Percentiles rank a stretch among this genome's conserved stretches.
These are phyloP conservation scores for Littorina saxatilis DNA, from an alignment of 1,140 invertebrate genomes.

Conservation along the genomic window DNA sequence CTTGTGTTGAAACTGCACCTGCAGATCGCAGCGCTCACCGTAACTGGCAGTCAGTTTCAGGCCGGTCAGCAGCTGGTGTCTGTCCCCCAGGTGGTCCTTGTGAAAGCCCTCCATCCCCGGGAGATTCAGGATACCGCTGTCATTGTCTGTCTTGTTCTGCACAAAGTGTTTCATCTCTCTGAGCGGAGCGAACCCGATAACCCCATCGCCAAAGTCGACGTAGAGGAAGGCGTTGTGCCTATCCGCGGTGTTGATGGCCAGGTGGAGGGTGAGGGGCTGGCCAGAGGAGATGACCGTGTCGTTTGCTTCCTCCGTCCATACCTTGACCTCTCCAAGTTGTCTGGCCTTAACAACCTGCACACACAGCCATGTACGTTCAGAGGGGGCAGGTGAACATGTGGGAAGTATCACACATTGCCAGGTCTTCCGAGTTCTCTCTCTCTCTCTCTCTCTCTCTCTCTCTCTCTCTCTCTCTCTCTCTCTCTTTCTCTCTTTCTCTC, in stretches of 20 bases:
- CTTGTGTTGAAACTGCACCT: constrained; percentile 6
- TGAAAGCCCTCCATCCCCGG: neutral
- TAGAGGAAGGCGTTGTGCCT: constrained; percentile 29
- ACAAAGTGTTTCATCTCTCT: neutral
- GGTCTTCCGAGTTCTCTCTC: neutral
- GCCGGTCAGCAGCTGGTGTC: neutral
- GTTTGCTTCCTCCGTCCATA: neutral
- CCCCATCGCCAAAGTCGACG: constrained; percentile 18
- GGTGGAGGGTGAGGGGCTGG: neutral
- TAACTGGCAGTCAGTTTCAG: constrained; percentile 21
- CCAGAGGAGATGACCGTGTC: neutral
- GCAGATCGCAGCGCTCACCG: constrained; percentile 33
- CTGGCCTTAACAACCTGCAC: constrained; percentile 24
- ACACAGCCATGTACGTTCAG: neutral
- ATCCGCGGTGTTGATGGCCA: constrained; percentile 5
- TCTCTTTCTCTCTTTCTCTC: no score
- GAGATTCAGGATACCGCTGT: neutral
- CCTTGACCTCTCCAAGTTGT: neutral
- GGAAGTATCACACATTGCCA: neutral
- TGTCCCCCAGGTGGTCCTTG: neutral
- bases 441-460: neutral
- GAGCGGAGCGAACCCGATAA: neutral
- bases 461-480: no score
- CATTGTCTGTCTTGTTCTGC: neutral
- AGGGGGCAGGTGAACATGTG: no score